Conservation (phyloP, 2,888 invertebrate species). For the Oscheius sp. region DNA sequence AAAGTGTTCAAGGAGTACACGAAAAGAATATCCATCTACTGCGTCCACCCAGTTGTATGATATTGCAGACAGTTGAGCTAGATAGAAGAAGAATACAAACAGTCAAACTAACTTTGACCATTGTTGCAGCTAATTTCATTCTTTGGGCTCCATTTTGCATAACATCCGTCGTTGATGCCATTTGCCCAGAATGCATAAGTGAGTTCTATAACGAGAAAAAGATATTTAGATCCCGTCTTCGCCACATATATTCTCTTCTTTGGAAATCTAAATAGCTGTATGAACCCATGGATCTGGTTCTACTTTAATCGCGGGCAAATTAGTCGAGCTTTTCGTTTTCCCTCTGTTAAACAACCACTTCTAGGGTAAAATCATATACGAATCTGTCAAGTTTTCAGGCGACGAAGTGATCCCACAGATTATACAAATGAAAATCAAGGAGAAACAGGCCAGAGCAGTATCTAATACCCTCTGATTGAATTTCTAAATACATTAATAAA, state of each 20-base stretch:
- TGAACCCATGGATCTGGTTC: slow-evolving; percentile 76
- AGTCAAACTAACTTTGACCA: slow-evolving; percentile 73
- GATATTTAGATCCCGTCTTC: slow-evolving; percentile 53
- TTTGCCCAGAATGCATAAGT: slow-evolving; percentile 71
- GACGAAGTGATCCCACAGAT: background rate
- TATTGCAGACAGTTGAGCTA: slow-evolving; percentile 48
- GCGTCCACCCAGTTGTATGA: background rate
- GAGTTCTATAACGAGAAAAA: slow-evolving; percentile 39
- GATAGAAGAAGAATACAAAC: slow-evolving; percentile 72
- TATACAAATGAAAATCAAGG: slow-evolving; percentile 1
- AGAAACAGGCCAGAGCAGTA: slow-evolving; percentile 12
- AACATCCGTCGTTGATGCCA: slow-evolving; percentile 71
- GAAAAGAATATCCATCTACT: slow-evolving; percentile 31
- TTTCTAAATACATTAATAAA: background rate
- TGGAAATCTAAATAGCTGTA: slow-evolving; percentile 80
- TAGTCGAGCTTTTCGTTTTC: slow-evolving; percentile 42
- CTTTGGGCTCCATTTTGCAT: slow-evolving; percentile 78
- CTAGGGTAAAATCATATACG: background rate
- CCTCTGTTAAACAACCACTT: slow-evolving; percentile 7
- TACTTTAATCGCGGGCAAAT: slow-evolving; percentile 71
- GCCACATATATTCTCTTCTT: slow-evolving; percentile 76
- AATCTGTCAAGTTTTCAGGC: background rate
- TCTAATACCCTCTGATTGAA: background rate
- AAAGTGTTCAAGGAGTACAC: slow-evolving; percentile 34
- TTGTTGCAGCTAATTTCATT: slow-evolving; percentile 77